These are phyloP conservation scores for Oncorhynchus nerka DNA, from an alignment of 2,113 vertebrate species.

Conservation along the genomic window DNA sequence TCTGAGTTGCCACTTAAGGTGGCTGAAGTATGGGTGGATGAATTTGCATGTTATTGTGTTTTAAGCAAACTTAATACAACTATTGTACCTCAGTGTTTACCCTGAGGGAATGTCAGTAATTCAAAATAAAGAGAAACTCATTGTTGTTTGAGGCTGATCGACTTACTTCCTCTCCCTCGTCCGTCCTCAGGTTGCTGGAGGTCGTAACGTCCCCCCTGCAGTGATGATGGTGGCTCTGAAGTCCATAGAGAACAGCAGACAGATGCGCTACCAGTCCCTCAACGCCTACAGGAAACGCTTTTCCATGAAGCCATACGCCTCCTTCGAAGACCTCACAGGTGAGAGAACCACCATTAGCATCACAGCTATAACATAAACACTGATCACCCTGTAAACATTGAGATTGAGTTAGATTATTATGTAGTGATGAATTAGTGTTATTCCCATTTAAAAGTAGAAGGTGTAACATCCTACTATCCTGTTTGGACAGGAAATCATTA, in stretches of 20 bases:
- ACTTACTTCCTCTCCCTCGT: conserved; percentile 13
- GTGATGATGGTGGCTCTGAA: conserved; percentile 84
- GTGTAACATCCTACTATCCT: not conserved
- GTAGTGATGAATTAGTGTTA: not conserved
- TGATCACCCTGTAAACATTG: conserved; percentile 41
- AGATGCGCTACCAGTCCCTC: conserved; percentile 90
- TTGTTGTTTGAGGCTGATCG: conserved; percentile 53
- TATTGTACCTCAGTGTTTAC: not conserved
- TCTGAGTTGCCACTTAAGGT: no score
- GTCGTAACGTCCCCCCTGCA: conserved; percentile 82
- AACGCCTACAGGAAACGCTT: conserved; percentile 95
- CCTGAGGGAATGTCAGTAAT: conserved; percentile 3
- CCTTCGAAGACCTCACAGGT: conserved; percentile 97
- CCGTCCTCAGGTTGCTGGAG: conserved; percentile 85
- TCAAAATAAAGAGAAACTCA: conserved; percentile 41
- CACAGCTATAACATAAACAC: not conserved
- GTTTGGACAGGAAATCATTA: conserved; percentile 72
- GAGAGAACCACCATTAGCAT: conserved; percentile 64
- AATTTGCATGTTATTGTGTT: no score
- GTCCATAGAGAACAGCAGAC: conserved; percentile 88
- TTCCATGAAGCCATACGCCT: conserved; percentile 84
- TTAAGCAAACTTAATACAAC: no score
- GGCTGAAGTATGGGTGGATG: no score
- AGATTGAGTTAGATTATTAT: not conserved
- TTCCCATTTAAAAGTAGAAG: not conserved